Conservation (phyloP, 2,113 vertebrate species). For the Sarotherodon lohbergeri region DNA sequence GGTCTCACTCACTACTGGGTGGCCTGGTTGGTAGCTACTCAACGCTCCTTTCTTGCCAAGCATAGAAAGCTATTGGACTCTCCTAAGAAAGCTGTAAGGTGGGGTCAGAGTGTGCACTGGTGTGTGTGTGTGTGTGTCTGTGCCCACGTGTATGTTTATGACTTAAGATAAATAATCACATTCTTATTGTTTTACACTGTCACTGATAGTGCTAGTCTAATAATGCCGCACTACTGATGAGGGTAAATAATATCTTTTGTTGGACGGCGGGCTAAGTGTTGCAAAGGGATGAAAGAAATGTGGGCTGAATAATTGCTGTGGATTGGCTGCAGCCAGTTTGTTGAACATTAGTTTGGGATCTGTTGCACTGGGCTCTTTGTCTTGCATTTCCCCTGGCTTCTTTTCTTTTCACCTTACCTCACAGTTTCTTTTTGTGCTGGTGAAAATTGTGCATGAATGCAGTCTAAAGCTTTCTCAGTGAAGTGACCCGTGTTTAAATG, state of each 20-base stretch:
- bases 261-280: constrained; percentile 6
- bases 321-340: constrained; percentile 48
- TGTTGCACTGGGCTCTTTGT: constrained; percentile 52
- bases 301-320: constrained; percentile 16
- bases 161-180: not conserved
- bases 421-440: constrained; percentile 40
- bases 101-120: not conserved
- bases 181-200: not conserved
- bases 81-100: not conserved
- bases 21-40: constrained; percentile 54
- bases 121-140: not conserved
- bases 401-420: constrained; percentile 46
- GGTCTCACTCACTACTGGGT: constrained; percentile 59
- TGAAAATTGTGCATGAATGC: constrained; percentile 56
- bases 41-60: constrained; percentile 36
- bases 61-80: constrained; percentile 22
- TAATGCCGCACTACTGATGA: constrained; percentile 1
- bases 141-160: not conserved
- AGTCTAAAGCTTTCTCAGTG: constrained; percentile 45
- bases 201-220: constrained; percentile 1
- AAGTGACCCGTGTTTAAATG: constrained; percentile 62
- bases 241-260: constrained; percentile 37
- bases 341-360: constrained; percentile 59
- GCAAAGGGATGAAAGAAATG: constrained; percentile 1
- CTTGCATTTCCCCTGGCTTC: constrained; percentile 40